Percentiles rank a stretch among this genome's conserved stretches.
Evolutionary conservation across 2,113 vertebrate genomes (phyloP).

Genomic region (Syrrhaptes paradoxus): DNA sequence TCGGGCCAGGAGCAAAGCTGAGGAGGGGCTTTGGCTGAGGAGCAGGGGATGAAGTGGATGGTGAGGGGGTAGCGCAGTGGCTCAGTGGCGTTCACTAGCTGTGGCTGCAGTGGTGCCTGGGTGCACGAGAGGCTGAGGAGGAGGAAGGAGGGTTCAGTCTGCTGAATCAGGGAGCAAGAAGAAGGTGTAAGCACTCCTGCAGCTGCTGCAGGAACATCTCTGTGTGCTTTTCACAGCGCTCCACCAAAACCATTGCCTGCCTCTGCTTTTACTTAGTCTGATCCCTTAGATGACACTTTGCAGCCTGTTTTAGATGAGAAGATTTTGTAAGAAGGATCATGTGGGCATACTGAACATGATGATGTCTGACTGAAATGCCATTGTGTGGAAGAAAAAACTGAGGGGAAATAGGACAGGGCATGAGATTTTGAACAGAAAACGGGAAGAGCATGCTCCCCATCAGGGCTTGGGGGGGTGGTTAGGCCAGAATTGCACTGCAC

Average conservation of each 20-base stretch:
- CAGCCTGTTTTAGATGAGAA: background rate
- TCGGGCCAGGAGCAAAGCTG: rapidly evolving
- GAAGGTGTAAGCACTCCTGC: background rate
- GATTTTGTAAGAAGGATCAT: background rate
- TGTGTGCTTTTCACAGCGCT: background rate
- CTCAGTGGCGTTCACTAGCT: background rate
- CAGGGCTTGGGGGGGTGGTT: background rate
- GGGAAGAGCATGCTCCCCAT: background rate
- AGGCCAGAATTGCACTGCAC: background rate
- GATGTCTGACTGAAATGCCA: background rate
- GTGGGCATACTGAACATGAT: background rate
- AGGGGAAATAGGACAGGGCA: background rate
- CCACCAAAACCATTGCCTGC: background rate
- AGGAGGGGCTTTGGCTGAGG: background rate
- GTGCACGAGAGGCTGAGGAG: background rate
- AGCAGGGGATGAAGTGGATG: background rate
- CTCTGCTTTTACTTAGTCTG: background rate
- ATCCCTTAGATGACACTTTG: background rate
- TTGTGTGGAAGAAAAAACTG: background rate
- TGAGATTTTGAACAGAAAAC: background rate
- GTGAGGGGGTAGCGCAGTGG: rapidly evolving
- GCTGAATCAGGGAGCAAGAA: background rate
- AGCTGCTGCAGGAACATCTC: background rate
- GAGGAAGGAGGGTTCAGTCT: background rate
- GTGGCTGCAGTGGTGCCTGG: background rate